Base-by-base conservation (phyloP, 2,797 vertebrate species). In the Sebastes vulpes region DNA sequence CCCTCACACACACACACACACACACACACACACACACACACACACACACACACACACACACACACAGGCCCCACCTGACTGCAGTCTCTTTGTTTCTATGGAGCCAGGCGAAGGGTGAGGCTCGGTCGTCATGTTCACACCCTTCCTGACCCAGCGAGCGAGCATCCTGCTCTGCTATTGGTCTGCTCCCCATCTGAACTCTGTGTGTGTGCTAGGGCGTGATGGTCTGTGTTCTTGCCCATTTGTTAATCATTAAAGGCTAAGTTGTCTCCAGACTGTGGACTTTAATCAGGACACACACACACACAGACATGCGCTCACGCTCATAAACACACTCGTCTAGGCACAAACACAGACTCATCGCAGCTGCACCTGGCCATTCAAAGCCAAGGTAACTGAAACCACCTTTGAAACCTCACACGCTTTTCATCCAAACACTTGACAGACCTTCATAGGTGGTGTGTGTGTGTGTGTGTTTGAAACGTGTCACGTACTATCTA, bases 191-290 rank as follows among this genome's bases (percentile, higher is more conserved):
- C 66, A 85, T 87, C 79, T 89, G 77, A 23, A 23, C 1, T 65
- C 3, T 65, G 29, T 50, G 28, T 7, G 32, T 38, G 14, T 25
- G 10, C 12, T 25, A 10, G 78, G 74, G 78, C 63, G 77, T 84
- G 79, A 90, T 75, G 53, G 54, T 79, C 75, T 81, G 31, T 88
- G 84, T 82, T 85, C 64, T 83, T 76, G 48, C 65, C 75, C 87
- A 87, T 94, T 93, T 93, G 93, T 95, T 95, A 95, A 95, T 95
- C 92, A 95, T 95, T 95, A 94, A 91, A 94, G 90, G 84, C 77
- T 77, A 86, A 89, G 86, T 86, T 88, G 82, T 93, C 85, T 90
- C 85, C 85, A 81, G 79, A 87, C 79, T 88, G 75, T 92, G 92
- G 90, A 94, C 92, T 94, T 94, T 91, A 89, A 89, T 91, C 91